Evolutionary conservation across 1,140 invertebrate species (phyloP).

Genomic region (Drosophila virilis): DNA sequence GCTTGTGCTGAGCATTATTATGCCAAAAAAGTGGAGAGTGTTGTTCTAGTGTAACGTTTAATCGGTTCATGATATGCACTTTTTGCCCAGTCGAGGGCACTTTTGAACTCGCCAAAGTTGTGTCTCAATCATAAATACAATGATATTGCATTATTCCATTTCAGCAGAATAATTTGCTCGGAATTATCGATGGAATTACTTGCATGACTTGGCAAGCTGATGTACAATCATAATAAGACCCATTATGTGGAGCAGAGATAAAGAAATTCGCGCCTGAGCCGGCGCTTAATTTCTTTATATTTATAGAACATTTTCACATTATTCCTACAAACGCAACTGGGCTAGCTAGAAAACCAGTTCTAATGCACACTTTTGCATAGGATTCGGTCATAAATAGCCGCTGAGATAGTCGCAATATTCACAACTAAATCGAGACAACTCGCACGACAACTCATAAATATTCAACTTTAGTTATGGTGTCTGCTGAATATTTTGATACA

Average conservation of each 20-base stretch:
- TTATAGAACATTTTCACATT: background rate
- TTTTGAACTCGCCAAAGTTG: background rate
- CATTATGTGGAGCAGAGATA: constrained; percentile 17
- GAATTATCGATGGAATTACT: constrained; percentile 22
- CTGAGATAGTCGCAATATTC: constrained; percentile 35
- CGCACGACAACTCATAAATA: constrained; percentile 73
- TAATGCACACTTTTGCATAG: constrained; percentile 2
- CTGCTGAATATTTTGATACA: constrained; percentile 49
- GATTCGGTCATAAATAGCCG: constrained; percentile 27
- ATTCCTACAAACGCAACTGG: background rate
- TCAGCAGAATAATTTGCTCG: constrained; percentile 7
- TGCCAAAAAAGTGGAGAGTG: background rate
- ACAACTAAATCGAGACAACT: constrained; percentile 51
- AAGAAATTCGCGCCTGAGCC: constrained; percentile 35
- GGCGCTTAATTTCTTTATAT: constrained; percentile 13
- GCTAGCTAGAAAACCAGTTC: background rate
- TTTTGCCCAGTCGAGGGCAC: constrained; percentile 12
- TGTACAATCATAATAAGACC: background rate
- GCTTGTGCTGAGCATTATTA: background rate
- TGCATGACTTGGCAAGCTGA: constrained; percentile 29
- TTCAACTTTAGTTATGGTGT: constrained; percentile 62
- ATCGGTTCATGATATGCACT: constrained; percentile 32
- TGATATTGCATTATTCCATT: constrained; percentile 36
- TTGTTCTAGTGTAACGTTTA: constrained; percentile 4
- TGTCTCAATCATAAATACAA: constrained; percentile 38